A percentile compares a stretch with the other conserved stretches of the same genome.
These are phyloP conservation scores for Falco rusticolus DNA, from an alignment of 2,797 vertebrate genomes.

Conservation along the genomic window DNA sequence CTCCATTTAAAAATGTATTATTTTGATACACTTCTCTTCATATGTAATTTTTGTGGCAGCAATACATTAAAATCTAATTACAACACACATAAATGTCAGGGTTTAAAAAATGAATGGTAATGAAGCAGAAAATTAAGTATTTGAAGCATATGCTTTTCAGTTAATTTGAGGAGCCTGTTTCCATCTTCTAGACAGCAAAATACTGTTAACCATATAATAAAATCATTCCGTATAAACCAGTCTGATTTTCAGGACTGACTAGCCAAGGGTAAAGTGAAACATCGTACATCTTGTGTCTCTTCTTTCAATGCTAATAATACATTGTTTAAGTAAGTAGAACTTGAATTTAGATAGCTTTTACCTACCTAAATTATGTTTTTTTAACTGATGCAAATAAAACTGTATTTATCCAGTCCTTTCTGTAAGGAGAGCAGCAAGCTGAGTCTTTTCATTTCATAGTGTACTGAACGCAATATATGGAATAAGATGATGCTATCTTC, in stretches of 20 bases:
- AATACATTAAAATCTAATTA: background rate
- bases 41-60: background rate
- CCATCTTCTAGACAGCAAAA: background rate
- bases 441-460: background rate
- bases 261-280: background rate
- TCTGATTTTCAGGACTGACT: background rate
- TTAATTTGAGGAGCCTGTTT: slow-evolving; percentile 16
- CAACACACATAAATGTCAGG: background rate
- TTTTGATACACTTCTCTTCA: background rate
- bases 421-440: background rate
- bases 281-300: background rate
- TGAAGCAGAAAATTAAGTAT: background rate
- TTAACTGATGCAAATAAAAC: background rate
- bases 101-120: background rate
- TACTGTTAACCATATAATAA: background rate
- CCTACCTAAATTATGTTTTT: background rate
- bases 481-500: background rate
- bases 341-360: background rate
- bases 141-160: background rate
- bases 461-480: background rate
- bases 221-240: background rate
- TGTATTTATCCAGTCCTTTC: background rate
- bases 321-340: background rate
- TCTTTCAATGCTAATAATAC: background rate
- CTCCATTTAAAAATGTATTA: background rate